Evolutionary conservation across 2,888 invertebrate genomes (phyloP).

Genomic region (Xanthia icteritia): DNA sequence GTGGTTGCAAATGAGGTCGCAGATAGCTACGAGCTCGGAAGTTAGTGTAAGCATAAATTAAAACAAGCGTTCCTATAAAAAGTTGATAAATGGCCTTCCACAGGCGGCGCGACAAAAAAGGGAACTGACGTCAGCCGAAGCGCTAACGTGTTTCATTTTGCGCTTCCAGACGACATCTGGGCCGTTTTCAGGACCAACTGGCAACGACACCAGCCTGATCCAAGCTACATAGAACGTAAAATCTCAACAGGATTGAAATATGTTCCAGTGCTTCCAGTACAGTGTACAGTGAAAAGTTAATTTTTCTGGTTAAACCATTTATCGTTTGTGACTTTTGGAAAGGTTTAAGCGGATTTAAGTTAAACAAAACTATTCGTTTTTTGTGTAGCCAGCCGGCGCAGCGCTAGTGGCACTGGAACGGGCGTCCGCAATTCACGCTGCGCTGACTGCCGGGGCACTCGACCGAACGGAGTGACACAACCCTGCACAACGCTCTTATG

Average conservation of each 20-base stretch:
- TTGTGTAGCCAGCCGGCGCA: slow-evolving; percentile 67
- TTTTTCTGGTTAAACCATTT: slow-evolving; percentile 44
- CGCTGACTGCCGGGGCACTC: slow-evolving; percentile 72
- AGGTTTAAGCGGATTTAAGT: slow-evolving; percentile 55
- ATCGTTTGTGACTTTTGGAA: slow-evolving; percentile 49
- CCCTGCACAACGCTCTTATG: slow-evolving; percentile 67
- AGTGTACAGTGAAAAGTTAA: slow-evolving; percentile 27
- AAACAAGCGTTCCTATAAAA: slow-evolving; percentile 89
- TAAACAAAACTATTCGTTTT: slow-evolving; percentile 58
- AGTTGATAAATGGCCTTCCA: slow-evolving; percentile 89
- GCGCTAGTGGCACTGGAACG: slow-evolving; percentile 67
- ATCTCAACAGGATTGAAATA: slow-evolving; percentile 50
- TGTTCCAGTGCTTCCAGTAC: slow-evolving; percentile 22
- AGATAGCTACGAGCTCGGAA: slow-evolving; percentile 85
- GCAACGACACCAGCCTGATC: slow-evolving; percentile 68
- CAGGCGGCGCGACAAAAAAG: slow-evolving; percentile 87
- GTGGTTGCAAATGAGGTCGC: slow-evolving; percentile 86
- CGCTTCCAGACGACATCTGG: slow-evolving; percentile 86
- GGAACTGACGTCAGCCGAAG: slow-evolving; percentile 84
- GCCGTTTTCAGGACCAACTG: slow-evolving; percentile 79
- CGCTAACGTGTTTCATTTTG: slow-evolving; percentile 89
- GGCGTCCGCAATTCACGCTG: slow-evolving; percentile 80
- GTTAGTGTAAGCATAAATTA: slow-evolving; percentile 89
- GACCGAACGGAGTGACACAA: slow-evolving; percentile 73
- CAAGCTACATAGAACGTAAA: slow-evolving; percentile 55